phyloP scores from a whole-genome alignment of 1,140 invertebrate species.

The Sesamia nonagrioides region DNA sequence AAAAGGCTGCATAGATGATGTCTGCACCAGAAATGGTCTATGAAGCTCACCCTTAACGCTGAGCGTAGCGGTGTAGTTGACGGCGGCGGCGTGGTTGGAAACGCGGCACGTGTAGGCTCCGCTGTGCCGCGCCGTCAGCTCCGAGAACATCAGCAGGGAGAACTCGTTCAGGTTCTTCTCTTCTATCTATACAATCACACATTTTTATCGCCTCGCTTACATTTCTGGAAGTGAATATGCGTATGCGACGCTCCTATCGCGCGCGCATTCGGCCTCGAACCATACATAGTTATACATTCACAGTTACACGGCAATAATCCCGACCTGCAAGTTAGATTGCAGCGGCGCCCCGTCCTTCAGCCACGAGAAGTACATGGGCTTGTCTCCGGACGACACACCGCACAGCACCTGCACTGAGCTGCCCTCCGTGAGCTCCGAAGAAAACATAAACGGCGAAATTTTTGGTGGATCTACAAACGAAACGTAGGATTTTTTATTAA shows the following conservation, averaged over 20 bases:
- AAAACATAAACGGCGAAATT: slow-evolving; percentile 94
- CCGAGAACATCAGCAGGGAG: slow-evolving; percentile 90
- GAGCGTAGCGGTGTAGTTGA: slow-evolving; percentile 92
- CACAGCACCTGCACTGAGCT: slow-evolving; percentile 94
- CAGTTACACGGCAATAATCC: not conserved
- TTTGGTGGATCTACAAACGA: slow-evolving; percentile 89
- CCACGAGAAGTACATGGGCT: slow-evolving; percentile 94
- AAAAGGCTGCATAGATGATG: too few relatives aligned
- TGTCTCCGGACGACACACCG: slow-evolving; percentile 94
- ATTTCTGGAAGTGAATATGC: not conserved
- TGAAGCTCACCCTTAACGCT: slow-evolving; percentile 91
- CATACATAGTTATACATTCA: too few relatives aligned
- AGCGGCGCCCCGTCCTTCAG: slow-evolving; percentile 92
- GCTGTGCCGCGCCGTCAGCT: slow-evolving; percentile 90
- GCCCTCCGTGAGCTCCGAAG: slow-evolving; percentile 94
- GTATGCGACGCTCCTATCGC: too few relatives aligned
- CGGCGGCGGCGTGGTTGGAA: slow-evolving; percentile 92
- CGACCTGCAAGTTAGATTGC: slow-evolving; percentile 88
- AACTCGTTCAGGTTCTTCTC: slow-evolving; percentile 91
- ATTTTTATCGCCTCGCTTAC: too few relatives aligned
- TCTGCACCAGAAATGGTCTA: too few relatives aligned
- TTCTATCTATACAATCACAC: slow-evolving; percentile 86
- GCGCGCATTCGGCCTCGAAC: too few relatives aligned
- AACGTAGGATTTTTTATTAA: not conserved
- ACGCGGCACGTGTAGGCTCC: slow-evolving; percentile 94